Evolutionary conservation across 2,888 invertebrate genomes (phyloP).

Genomic region (Eutolmus rufibarbis): DNA sequence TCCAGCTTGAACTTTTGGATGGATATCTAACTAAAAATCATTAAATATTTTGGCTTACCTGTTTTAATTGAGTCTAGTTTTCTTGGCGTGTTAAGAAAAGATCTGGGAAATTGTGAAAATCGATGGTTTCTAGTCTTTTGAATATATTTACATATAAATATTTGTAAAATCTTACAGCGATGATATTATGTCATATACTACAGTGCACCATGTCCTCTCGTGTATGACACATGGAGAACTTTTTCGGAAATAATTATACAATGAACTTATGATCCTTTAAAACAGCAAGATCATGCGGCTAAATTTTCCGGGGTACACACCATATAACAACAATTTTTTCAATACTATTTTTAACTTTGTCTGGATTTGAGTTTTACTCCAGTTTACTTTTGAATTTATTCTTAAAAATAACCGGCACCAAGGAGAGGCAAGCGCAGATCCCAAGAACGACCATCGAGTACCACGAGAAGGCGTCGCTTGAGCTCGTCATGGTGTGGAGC

Average conservation of each 20-base stretch:
- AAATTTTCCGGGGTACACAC: neutral
- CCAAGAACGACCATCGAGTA: slow-evolving; percentile 81
- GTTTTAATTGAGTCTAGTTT: no score
- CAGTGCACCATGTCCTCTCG: neutral
- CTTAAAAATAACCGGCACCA: slow-evolving; percentile 88
- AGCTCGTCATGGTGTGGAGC: slow-evolving; percentile 88
- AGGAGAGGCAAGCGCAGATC: slow-evolving; percentile 80
- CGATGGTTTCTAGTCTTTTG: neutral
- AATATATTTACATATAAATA: slow-evolving; percentile 26
- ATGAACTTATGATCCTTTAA: neutral
- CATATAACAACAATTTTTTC: neutral
- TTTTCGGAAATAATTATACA: neutral
- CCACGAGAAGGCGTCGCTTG: slow-evolving; percentile 87
- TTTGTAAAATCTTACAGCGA: slow-evolving; percentile 10
- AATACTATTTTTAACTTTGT: neutral
- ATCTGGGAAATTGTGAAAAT: neutral
- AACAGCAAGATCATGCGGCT: neutral
- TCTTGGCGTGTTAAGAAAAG: neutral
- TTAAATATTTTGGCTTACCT: no score
- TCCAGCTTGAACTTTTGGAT: no score
- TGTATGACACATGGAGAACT: neutral
- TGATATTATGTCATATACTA: slow-evolving; percentile 11
- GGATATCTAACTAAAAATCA: no score
- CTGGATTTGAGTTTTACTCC: slow-evolving; percentile 64
- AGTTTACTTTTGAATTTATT: slow-evolving; percentile 79